Evolutionary conservation across 2,888 invertebrate species (phyloP), one percentile per base, ranked within the genome.

Genomic region (Eurytoma californica): DNA sequence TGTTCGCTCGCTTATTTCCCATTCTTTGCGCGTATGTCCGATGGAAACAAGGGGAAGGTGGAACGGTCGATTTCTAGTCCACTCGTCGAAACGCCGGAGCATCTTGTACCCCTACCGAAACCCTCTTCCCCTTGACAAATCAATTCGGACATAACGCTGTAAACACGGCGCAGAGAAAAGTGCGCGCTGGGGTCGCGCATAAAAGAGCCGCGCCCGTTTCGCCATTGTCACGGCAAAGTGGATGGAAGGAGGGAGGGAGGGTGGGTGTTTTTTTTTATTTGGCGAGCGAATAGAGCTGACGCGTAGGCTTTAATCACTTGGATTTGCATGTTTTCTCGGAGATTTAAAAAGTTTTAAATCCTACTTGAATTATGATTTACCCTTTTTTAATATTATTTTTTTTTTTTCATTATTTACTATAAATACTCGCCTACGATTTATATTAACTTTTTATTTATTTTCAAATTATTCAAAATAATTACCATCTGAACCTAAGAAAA

Each of bases 71-170:
- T 87, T 87, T 87, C 83, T 82, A 86, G 85, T 86, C 82, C 85
- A n/a, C 16, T 24, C 28, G 30, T 39, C 20, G 18, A 85, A 85
- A 84, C 80, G 72, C 82, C 81, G 83, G 83, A 83, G 82, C 80
- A 81, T 77, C 79, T 69, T 79, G 75, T 74, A 55, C 69, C 68
- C 77, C 70, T 77, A 72, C 66, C 53, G 14, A 20, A 1, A 3
- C 51, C 30, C n/a, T 49, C 18, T 18, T 67, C 83, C 83, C 84
- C 86, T 85, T 86, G 87, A 87, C 87, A 86, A 89, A 89, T 89
- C 89, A 87, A 89, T 89, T 89, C 86, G 86, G 86, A 85, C 88
- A 85, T 88, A 86, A 87, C 85, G 86, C 84, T 86, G 88, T 87
- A 88, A 89, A 88, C 86, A 88, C 85, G 86, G 83, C 80, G 83